phyloP scores from a whole-genome alignment of 1,140 invertebrate genomes.

The Solenopsis invicta region DNA sequence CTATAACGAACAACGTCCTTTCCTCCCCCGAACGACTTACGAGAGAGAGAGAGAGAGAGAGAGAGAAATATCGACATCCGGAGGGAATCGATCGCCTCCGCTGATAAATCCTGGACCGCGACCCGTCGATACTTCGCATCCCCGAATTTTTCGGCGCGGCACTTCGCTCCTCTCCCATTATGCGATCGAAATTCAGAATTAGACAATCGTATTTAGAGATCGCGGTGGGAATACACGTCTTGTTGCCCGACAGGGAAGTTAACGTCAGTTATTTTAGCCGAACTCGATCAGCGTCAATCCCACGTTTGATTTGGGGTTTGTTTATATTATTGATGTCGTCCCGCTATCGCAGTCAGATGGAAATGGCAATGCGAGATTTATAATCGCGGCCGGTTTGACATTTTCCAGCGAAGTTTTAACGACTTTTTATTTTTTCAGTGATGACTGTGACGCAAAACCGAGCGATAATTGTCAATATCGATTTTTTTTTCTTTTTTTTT shows the following conservation, averaged over 20 bases:
- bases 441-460: not conserved
- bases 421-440: not conserved
- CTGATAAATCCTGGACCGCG: constrained; percentile 13
- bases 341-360: not conserved
- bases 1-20: constrained; percentile 42
- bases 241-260: not conserved
- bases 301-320: not conserved
- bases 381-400: not conserved
- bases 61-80: constrained; percentile 25
- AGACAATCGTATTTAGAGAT: not conserved
- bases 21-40: not conserved
- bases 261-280: constrained; percentile 34
- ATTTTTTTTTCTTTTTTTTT: not conserved
- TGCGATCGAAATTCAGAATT: not conserved
- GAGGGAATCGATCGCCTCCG: not conserved
- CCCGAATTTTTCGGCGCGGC: not conserved
- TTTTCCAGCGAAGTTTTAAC: not conserved
- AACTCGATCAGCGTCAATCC: constrained; percentile 15
- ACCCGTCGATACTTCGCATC: not conserved
- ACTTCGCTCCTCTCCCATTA: not conserved
- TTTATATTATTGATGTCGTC: not conserved
- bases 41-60: too few relatives aligned
- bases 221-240: constrained; percentile 14
- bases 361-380: not conserved
- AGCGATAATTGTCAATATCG: not conserved